Percentiles rank a stretch among this genome's conserved stretches.
These are phyloP conservation scores for Lasius platythorax DNA, from an alignment of 2,888 invertebrate genomes.

Conservation along the genomic window DNA sequence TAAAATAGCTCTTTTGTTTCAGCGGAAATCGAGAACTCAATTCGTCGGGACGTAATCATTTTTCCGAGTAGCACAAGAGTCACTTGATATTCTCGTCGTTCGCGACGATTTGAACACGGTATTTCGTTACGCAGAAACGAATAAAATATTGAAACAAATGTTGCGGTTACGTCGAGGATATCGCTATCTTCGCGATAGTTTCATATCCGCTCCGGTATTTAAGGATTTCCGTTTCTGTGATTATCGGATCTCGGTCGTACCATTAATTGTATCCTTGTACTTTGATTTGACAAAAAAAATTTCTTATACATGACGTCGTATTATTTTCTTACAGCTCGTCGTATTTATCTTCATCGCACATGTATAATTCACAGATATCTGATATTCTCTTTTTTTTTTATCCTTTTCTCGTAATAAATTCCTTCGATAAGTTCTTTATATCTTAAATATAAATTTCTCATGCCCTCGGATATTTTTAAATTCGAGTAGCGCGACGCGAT, in stretches of 20 bases:
- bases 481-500: neutral
- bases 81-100: neutral
- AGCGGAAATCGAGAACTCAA: neutral
- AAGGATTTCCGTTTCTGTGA: conserved; percentile 53
- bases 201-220: conserved; percentile 59
- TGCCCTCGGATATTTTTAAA: neutral
- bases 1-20: neutral
- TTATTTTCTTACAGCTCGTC: neutral
- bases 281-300: neutral
- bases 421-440: neutral
- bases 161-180: conserved; percentile 37
- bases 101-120: neutral
- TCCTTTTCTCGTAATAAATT: neutral
- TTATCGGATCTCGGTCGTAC: conserved; percentile 59
- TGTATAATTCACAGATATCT: conserved; percentile 20
- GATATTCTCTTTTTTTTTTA: neutral
- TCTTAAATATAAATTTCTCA: neutral
- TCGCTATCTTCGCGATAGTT: conserved; percentile 60
- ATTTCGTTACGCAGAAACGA: neutral
- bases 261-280: conserved; percentile 14
- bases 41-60: conserved; percentile 2
- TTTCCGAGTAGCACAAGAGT: neutral
- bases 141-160: neutral
- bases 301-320: neutral
- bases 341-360: conserved; percentile 22